Evolutionary conservation across 2,888 invertebrate genomes (phyloP), one percentile per base, ranked within the genome.

Genomic region (Alentia gelatinosa): DNA sequence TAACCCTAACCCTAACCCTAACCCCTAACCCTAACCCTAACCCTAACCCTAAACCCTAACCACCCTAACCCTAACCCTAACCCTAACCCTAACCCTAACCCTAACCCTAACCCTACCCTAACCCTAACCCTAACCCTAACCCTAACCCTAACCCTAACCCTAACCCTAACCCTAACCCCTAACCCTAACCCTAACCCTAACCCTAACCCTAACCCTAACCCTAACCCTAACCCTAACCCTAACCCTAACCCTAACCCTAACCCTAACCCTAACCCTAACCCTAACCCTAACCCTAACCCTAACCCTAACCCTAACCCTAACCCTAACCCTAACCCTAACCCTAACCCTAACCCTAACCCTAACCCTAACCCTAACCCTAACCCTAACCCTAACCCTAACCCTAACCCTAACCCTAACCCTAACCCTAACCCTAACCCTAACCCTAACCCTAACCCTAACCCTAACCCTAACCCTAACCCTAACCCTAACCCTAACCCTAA

Each of bases 291-390:
- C 91, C 91, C 91, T 89, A 91, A 91, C 89, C 91, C 90, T 90
- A 90, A 91, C 86, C 90, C 92, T 89, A 86, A 91, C 89, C 79
- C 79, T 89, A 91, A 86, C 86, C 86, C 86, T 86, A 86, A 86
- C 86, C 92, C 88, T 91, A 92, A 91, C 90, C 92, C 91, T 89
- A 90, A 92, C 90, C 91, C 92, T 90, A 91, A 91, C 90, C 92
- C 91, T 90, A 91, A 92, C 90, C 79, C 79, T 37, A 74, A 92
- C 83, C 91, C 91, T 88, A 74, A 91, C 83, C 92, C 92, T 84
- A 79, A 91, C 40, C 91, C 56, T 40, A 40, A 74, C 79, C 91
- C 84, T 90, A 91, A 92, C 92, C 92, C 91, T 92, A 92, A 92
- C 92, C 91, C 89, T 89, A 91, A 91, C 91, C 91, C 84, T 86